Conservation (phyloP, 2,888 invertebrate species). For the Chymomyza amoena region DNA sequence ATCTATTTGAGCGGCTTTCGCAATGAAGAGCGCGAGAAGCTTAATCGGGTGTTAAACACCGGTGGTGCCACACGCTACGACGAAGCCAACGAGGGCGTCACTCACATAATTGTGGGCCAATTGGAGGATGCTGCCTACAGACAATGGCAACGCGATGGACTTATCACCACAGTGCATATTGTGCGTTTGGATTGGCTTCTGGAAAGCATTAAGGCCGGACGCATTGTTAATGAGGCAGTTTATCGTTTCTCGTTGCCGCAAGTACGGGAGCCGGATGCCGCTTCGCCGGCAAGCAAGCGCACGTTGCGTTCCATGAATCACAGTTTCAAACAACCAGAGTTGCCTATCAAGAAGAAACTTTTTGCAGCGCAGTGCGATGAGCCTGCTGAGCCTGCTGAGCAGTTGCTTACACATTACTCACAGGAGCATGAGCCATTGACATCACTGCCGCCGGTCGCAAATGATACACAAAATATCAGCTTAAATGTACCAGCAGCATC, state of each 20-base stretch:
- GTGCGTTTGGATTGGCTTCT: slow-evolving; percentile 88
- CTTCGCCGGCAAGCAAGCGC: slow-evolving; percentile 83
- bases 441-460: slow-evolving; percentile 74
- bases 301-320: slow-evolving; percentile 77
- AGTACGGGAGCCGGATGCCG: slow-evolving; percentile 76
- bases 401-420: slow-evolving; percentile 74
- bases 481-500: slow-evolving; percentile 35
- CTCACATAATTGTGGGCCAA: slow-evolving; percentile 89
- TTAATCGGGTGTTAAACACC: slow-evolving; percentile 85
- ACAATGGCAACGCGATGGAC: slow-evolving; percentile 65
- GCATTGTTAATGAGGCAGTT: slow-evolving; percentile 80
- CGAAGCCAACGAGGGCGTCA: slow-evolving; percentile 86
- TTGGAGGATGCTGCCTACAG: slow-evolving; percentile 80
- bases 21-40: slow-evolving; percentile 83
- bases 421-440: slow-evolving; percentile 67
- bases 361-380: slow-evolving; percentile 38
- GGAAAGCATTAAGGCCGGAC: slow-evolving; percentile 83
- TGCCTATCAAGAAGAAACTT: slow-evolving; percentile 67
- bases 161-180: slow-evolving; percentile 76
- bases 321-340: slow-evolving; percentile 75
- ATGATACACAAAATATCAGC: slow-evolving; percentile 10
- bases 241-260: slow-evolving; percentile 73
- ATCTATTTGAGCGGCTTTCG: slow-evolving; percentile 85
- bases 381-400: slow-evolving; percentile 33
- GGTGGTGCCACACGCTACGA: slow-evolving; percentile 92